phyloP scores from a whole-genome alignment of 2,888 invertebrate genomes.

The Alloscopus bannaensis region DNA sequence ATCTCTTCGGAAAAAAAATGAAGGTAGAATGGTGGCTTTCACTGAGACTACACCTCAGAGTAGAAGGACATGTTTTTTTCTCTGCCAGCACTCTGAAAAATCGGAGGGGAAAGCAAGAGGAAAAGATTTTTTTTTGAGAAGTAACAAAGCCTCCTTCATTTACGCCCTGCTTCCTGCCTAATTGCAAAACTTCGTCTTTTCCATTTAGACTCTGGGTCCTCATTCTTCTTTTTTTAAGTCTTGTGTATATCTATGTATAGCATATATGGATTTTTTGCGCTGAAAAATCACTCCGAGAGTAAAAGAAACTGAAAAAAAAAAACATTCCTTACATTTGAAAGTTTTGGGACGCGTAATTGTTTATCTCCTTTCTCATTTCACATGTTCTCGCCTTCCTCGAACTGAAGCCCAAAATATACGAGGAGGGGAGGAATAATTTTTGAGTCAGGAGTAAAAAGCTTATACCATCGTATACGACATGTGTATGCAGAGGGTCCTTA shows the following conservation, averaged over 20 bases:
- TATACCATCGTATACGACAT: too few species aligned
- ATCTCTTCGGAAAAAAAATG: constrained; percentile 31
- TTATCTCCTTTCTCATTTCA: constrained; percentile 23
- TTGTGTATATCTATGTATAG: too few species aligned
- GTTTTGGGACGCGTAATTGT: constrained; percentile 16
- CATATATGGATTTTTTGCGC: too few species aligned
- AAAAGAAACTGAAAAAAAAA: background rate
- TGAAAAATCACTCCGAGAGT: constrained; percentile 27
- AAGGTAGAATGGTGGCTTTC: constrained; percentile 12
- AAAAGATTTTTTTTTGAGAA: constrained; percentile 17
- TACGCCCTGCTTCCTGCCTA: constrained; percentile 49
- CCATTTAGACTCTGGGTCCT: constrained; percentile 36
- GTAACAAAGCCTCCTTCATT: constrained; percentile 42
- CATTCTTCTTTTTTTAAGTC: constrained; percentile 28
- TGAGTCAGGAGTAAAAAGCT: too few species aligned
- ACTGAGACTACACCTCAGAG: too few species aligned
- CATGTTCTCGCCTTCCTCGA: too few species aligned
- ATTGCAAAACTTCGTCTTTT: constrained; percentile 51
- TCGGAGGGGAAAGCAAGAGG: constrained; percentile 9
- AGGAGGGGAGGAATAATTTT: too few species aligned
- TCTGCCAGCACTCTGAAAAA: background rate
- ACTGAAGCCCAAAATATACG: too few species aligned
- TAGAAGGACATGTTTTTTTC: too few species aligned
- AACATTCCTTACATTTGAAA: constrained; percentile 32
- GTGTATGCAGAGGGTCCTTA: too few species aligned